A percentile compares a stretch with the other conserved stretches of the same genome.
Evolutionary conservation across 1,140 invertebrate genomes (phyloP).

Genomic region (Myzus persicae): DNA sequence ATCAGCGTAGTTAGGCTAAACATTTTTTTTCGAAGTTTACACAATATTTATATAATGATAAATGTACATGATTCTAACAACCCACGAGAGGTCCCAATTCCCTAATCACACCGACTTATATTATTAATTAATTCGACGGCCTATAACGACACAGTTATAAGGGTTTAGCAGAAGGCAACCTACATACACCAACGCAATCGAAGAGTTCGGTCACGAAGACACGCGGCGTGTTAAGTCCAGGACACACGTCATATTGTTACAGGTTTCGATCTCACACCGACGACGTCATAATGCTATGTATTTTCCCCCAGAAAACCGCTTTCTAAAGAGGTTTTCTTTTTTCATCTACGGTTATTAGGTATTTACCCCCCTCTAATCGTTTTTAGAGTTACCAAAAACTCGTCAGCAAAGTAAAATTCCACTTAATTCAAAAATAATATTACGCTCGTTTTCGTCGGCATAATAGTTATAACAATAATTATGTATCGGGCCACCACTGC

Average conservation of each 20-base stretch:
- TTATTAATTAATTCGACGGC: background rate
- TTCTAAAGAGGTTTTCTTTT: background rate
- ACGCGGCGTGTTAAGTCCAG: background rate
- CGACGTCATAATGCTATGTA: background rate
- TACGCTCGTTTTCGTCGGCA: background rate
- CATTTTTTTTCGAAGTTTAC: background rate
- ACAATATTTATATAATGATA: background rate
- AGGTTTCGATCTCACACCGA: background rate
- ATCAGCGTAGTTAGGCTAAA: background rate
- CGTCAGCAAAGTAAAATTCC: background rate
- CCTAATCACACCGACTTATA: background rate
- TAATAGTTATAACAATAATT: background rate
- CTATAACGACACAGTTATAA: background rate
- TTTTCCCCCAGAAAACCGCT: background rate
- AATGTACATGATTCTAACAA: background rate
- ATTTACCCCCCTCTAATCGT: background rate
- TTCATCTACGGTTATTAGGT: background rate
- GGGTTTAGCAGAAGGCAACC: background rate
- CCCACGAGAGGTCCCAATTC: background rate
- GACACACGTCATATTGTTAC: no score
- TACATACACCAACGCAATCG: background rate
- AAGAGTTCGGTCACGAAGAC: background rate
- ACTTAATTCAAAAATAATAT: constrained; percentile 8
- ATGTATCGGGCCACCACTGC: background rate
- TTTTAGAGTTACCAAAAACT: background rate